phyloP scores from a whole-genome alignment of 1,140 invertebrate species.

The Halotydeus destructor region DNA sequence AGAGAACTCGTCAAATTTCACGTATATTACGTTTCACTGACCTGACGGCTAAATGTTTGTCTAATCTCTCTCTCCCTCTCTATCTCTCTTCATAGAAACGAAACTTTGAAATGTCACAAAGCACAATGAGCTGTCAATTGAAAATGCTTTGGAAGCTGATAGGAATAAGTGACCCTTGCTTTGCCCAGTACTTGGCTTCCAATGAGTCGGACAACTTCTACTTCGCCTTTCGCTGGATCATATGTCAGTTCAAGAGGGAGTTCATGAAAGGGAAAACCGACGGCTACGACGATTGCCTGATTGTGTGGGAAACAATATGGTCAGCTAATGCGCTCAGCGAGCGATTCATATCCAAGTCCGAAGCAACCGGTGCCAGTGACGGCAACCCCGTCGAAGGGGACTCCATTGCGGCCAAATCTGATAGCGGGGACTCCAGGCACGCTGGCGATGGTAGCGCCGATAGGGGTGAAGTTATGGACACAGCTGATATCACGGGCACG shows the following conservation, averaged over 20 bases:
- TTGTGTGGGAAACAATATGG: slow-evolving; percentile 15
- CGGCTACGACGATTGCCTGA: slow-evolving; percentile 11
- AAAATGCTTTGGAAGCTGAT: slow-evolving; percentile 11
- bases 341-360: background rate
- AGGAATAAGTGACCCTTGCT: slow-evolving; percentile 13
- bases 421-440: background rate
- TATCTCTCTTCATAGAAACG: slow-evolving; percentile 4
- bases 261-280: slow-evolving; percentile 24
- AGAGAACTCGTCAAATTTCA: background rate
- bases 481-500: background rate
- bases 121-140: slow-evolving; percentile 11
- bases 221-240: slow-evolving; percentile 78
- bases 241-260: slow-evolving; percentile 40
- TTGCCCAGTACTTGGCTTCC: slow-evolving; percentile 29
- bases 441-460: background rate
- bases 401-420: background rate
- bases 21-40: background rate
- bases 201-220: slow-evolving; percentile 95
- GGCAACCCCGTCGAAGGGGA: background rate
- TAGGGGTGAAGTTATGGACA: background rate
- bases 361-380: background rate
- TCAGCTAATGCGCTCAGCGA: background rate
- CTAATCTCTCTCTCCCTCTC: background rate
- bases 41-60: background rate
- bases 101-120: slow-evolving; percentile 16